Evolutionary conservation across 2,113 vertebrate species (phyloP).

Genomic region (Azemiops feae): DNA sequence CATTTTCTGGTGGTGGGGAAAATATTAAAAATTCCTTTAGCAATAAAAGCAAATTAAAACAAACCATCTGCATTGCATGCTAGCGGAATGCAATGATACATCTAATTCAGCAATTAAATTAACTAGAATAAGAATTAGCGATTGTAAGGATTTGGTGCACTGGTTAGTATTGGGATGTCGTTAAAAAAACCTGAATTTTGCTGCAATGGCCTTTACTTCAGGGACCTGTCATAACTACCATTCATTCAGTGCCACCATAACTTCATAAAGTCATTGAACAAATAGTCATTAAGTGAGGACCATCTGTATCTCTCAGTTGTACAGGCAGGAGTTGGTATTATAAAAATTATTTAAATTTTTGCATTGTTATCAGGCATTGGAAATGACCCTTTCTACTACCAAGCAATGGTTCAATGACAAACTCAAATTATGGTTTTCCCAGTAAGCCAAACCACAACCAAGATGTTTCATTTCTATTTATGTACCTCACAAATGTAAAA

Average conservation of each 20-base stretch:
- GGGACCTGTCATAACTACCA: background rate
- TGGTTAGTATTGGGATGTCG: background rate
- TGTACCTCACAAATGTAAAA: background rate
- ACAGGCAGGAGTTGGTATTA: background rate
- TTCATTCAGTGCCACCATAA: background rate
- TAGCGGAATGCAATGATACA: background rate
- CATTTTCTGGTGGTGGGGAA: slow-evolving; percentile 82
- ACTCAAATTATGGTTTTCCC: background rate
- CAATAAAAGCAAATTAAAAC: background rate
- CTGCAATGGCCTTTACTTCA: background rate
- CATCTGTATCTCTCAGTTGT: background rate
- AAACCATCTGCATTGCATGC: background rate
- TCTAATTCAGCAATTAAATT: background rate
- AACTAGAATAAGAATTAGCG: background rate
- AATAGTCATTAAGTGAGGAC: background rate
- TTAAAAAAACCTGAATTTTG: background rate
- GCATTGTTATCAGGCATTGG: background rate
- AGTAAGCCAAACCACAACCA: background rate
- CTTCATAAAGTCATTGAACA: background rate
- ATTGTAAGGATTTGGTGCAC: background rate
- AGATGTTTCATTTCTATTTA: background rate
- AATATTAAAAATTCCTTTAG: slow-evolving; percentile 28
- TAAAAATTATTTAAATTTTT: background rate
- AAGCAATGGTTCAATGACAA: background rate
- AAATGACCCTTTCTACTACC: background rate